These are phyloP conservation scores for Polymixis lichenea DNA, from an alignment of 2,888 invertebrate species.

Conservation along the genomic window DNA sequence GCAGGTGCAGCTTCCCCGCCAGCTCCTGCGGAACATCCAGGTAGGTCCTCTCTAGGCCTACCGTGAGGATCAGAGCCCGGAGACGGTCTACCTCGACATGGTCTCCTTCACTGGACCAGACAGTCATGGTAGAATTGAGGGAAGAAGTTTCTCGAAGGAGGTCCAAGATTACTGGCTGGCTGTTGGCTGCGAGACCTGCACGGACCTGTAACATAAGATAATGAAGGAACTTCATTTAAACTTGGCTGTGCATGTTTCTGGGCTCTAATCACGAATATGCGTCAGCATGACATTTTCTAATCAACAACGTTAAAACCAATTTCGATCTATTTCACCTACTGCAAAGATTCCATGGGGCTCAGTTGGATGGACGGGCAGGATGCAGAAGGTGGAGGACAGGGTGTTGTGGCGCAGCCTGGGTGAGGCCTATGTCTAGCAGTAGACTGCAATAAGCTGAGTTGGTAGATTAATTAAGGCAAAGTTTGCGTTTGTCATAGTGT, in stretches of 20 bases:
- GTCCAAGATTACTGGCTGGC: slow-evolving; percentile 90
- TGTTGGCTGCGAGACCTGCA: slow-evolving; percentile 91
- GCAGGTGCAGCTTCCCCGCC: slow-evolving; percentile 87
- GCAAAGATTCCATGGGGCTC: too few relatives aligned
- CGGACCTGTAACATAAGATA: slow-evolving; percentile 76
- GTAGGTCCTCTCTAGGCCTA: slow-evolving; percentile 93
- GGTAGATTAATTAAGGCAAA: too few relatives aligned
- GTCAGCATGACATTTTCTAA: too few relatives aligned
- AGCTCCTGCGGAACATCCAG: slow-evolving; percentile 94
- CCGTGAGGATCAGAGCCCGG: slow-evolving; percentile 91
- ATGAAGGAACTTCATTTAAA: background rate
- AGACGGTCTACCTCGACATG: slow-evolving; percentile 92
- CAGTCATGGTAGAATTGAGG: slow-evolving; percentile 92
- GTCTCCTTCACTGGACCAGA: slow-evolving; percentile 94
- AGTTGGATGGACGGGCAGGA: too few relatives aligned
- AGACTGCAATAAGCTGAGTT: too few relatives aligned
- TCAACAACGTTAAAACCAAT: too few relatives aligned
- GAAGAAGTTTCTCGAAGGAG: slow-evolving; percentile 89
- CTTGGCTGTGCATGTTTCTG: background rate
- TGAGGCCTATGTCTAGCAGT: too few relatives aligned
- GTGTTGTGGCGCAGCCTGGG: too few relatives aligned
- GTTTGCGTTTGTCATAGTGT: too few relatives aligned
- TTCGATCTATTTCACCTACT: too few relatives aligned
- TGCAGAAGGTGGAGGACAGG: too few relatives aligned
- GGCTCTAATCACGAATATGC: too few relatives aligned